Conservation (phyloP, 1,140 invertebrate species). For the Drosophila subpulchrella region DNA sequence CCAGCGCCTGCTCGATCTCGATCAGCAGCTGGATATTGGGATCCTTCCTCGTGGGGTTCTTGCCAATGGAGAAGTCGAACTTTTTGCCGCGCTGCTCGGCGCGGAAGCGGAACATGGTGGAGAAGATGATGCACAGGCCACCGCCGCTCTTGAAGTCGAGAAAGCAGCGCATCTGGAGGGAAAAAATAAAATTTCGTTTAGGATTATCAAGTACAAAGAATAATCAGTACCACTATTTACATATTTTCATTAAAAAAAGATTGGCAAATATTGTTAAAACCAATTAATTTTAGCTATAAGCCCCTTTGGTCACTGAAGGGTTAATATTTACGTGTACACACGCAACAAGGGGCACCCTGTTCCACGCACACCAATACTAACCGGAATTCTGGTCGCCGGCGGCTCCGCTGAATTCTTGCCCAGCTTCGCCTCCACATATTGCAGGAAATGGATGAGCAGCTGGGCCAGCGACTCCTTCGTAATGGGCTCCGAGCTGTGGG, state of each 20-base stretch:
- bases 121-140: constrained; percentile 95
- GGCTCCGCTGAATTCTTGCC: constrained; percentile 97
- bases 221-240: no score
- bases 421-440: constrained; percentile 98
- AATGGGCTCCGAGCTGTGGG: constrained; percentile 91
- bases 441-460: constrained; percentile 94
- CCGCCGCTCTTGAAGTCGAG: constrained; percentile 97
- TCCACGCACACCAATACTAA: constrained; percentile 85
- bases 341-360: constrained; percentile 63
- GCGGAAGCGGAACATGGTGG: constrained; percentile 97
- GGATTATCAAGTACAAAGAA: no score
- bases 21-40: constrained; percentile 97
- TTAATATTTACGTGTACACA: constrained; percentile 63
- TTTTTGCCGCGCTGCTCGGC: constrained; percentile 97
- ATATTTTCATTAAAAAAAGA: no score
- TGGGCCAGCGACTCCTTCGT: constrained; percentile 95
- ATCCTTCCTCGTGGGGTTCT: constrained; percentile 94
- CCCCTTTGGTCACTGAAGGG: not conserved
- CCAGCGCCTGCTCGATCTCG: constrained; percentile 94
- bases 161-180: constrained; percentile 93
- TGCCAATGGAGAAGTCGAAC: constrained; percentile 94
- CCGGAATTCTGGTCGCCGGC: constrained; percentile 92
- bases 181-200: no score
- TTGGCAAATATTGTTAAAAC: no score
- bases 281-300: no score